These are phyloP conservation scores for Gortyna flavago DNA, from an alignment of 2,888 invertebrate species.

Conservation along the genomic window DNA sequence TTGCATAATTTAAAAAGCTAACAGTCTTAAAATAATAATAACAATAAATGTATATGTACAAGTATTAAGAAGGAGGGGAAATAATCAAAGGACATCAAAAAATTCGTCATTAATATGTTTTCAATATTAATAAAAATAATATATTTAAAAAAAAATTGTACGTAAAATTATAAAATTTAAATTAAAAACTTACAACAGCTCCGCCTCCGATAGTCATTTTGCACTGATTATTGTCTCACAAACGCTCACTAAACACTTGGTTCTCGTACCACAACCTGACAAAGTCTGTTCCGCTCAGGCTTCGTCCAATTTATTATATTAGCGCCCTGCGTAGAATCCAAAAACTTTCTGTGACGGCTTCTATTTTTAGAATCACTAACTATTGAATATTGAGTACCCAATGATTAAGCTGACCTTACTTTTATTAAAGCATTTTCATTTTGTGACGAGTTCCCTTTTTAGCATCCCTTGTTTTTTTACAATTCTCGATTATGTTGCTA, in stretches of 20 bases:
- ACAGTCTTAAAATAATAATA: too few relatives aligned
- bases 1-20: too few relatives aligned
- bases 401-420: too few relatives aligned
- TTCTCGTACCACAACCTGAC: constrained; percentile 25
- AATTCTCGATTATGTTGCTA: neutral
- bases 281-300: constrained; percentile 31
- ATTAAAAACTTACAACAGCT: constrained; percentile 25
- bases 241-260: constrained; percentile 44
- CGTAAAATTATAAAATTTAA: neutral
- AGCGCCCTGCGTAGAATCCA: constrained; percentile 7
- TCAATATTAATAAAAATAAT: too few relatives aligned
- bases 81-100: too few relatives aligned
- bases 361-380: constrained; percentile 20
- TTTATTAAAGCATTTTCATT: neutral
- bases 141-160: neutral
- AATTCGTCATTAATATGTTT: neutral
- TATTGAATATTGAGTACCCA: too few relatives aligned
- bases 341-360: constrained; percentile 1
- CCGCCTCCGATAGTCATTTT: constrained; percentile 58
- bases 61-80: too few relatives aligned
- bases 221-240: constrained; percentile 25
- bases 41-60: too few relatives aligned
- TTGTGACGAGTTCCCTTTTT: neutral
- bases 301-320: constrained; percentile 46
- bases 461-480: neutral